phyloP scores from a whole-genome alignment of 2,797 vertebrate species.

The Acrocephalus scirpaceus region DNA sequence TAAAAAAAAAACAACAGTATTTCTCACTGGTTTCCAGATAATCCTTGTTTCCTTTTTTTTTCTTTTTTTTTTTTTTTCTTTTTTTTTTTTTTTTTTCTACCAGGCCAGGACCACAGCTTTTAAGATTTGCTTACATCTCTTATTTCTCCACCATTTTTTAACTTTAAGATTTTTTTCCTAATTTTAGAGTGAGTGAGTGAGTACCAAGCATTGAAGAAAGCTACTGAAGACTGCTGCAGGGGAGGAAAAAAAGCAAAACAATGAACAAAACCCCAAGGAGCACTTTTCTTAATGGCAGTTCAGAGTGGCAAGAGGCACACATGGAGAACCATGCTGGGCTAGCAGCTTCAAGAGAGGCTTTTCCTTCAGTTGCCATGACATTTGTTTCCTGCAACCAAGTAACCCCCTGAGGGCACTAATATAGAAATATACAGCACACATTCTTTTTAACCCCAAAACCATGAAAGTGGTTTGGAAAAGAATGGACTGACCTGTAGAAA shows the following conservation, averaged over 20 bases:
- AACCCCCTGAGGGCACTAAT: neutral
- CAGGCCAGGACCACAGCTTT: neutral
- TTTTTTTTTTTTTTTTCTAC: neutral
- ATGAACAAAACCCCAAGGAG: neutral
- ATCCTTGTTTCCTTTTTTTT: neutral
- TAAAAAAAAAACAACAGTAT: neutral
- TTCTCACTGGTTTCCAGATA: neutral
- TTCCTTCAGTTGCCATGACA: slow-evolving; percentile 30
- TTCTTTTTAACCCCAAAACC: neutral
- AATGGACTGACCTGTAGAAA: neutral
- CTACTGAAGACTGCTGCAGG: neutral
- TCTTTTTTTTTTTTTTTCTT: too few species aligned
- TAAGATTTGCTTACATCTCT: neutral
- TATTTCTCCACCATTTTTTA: neutral
- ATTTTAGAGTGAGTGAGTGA: neutral
- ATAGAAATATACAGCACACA: neutral
- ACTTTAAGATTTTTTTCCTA: neutral
- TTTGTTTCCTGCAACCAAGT: neutral
- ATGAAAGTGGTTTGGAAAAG: neutral
- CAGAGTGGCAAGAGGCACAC: neutral
- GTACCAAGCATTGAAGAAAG: neutral
- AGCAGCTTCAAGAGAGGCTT: neutral
- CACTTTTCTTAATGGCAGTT: slow-evolving; percentile 21
- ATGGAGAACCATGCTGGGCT: neutral
- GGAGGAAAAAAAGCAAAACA: neutral